These are phyloP conservation scores for Oenanthe melanoleuca DNA, from an alignment of 2,113 vertebrate species.

Conservation along the genomic window DNA sequence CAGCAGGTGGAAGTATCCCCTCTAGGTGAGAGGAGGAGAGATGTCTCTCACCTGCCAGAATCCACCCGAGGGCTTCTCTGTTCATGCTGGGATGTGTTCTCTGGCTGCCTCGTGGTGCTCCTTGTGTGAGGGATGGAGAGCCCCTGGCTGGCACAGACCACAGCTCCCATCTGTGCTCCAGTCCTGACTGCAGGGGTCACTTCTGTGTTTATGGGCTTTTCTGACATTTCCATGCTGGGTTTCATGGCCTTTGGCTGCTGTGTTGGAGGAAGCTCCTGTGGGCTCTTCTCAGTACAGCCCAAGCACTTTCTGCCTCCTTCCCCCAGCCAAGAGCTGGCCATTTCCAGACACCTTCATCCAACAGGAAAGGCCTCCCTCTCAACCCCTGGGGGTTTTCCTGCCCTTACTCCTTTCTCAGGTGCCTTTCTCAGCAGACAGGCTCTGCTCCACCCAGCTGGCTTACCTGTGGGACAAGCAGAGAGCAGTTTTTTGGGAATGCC, in stretches of 20 bases:
- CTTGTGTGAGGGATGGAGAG: not conserved
- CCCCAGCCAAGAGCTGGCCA: not conserved
- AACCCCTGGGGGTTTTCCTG: not conserved
- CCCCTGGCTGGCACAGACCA: not conserved
- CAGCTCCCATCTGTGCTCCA: fast-evolving
- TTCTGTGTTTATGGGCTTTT: not conserved
- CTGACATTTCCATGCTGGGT: not conserved
- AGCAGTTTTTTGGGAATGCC: not conserved
- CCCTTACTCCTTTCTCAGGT: not conserved
- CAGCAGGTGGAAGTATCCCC: too few relatives aligned
- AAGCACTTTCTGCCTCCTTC: not conserved
- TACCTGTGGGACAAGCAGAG: fast-evolving
- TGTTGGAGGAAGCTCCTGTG: not conserved
- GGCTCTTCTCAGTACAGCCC: not conserved
- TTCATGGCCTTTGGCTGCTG: not conserved
- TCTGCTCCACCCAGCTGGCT: not conserved
- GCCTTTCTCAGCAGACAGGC: not conserved
- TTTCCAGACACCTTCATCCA: not conserved
- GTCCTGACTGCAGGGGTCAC: not conserved
- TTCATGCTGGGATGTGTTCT: not conserved
- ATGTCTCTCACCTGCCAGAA: not conserved
- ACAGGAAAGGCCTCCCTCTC: not conserved
- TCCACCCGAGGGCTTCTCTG: too few relatives aligned
- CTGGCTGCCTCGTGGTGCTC: too few relatives aligned
- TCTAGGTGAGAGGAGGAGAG: not conserved